Conservation (phyloP, 2,888 invertebrate species). For the Timema cristinae region DNA sequence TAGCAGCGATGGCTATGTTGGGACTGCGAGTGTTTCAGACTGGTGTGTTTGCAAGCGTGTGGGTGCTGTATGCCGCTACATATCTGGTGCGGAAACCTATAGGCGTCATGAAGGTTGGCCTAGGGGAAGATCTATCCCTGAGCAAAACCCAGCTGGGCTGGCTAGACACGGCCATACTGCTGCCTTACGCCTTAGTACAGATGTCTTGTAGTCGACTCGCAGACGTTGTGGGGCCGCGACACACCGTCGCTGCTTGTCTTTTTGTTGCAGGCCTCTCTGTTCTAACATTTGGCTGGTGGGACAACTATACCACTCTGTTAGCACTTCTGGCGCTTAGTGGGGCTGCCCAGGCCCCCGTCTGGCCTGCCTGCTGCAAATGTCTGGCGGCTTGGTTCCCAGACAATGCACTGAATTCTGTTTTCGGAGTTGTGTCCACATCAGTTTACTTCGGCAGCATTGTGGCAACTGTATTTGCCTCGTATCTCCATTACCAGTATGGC, state of each 20-base stretch:
- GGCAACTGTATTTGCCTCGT: constrained; percentile 45
- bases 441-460: constrained; percentile 47
- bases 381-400: constrained; percentile 46
- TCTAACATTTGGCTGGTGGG: constrained; percentile 45
- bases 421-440: constrained; percentile 48
- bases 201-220: constrained; percentile 45
- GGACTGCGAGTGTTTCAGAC: constrained; percentile 32
- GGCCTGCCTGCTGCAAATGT: constrained; percentile 48
- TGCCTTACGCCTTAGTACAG: constrained; percentile 47
- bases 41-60: constrained; percentile 34
- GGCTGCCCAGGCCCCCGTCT: constrained; percentile 45
- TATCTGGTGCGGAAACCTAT: constrained; percentile 48
- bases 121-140: constrained; percentile 42
- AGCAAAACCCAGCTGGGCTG: constrained; percentile 44
- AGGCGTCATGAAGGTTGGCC: constrained; percentile 47
- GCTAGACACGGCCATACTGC: constrained; percentile 46
- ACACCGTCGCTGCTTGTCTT: constrained; percentile 44
- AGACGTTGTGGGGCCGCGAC: constrained; percentile 44
- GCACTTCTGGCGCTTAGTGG: constrained; percentile 46
- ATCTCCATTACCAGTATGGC: constrained; percentile 42
- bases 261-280: constrained; percentile 44
- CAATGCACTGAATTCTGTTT: constrained; percentile 43
- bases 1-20: constrained; percentile 13
- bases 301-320: constrained; percentile 40
- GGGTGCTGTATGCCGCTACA: constrained; percentile 38